Conservation (phyloP, 2,797 vertebrate genomes). For the Tadarida brasiliensis region DNA sequence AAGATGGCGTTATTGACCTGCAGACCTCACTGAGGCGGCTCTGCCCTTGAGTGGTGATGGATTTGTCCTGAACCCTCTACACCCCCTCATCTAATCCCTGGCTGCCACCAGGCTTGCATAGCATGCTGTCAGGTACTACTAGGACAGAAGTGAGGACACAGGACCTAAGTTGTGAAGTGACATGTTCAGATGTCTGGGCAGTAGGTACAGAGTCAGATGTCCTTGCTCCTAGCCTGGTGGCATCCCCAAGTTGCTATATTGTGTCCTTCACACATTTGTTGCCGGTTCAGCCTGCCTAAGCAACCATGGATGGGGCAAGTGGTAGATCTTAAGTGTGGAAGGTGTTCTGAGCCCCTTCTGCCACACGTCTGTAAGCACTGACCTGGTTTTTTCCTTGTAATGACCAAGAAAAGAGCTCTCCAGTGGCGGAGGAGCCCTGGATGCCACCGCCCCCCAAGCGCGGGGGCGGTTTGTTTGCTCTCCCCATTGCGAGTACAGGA, state of each 20-base stretch:
- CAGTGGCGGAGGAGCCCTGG: rapidly evolving
- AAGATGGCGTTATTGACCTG: not conserved
- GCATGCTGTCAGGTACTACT: rapidly evolving
- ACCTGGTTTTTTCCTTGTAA: rapidly evolving
- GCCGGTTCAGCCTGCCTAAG: rapidly evolving
- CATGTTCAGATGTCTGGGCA: rapidly evolving
- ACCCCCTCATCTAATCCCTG: rapidly evolving
- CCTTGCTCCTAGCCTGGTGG: not conserved
- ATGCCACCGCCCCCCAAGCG: rapidly evolving
- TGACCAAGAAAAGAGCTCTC: too few relatives aligned
- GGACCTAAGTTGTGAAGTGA: not conserved
- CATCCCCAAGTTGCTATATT: rapidly evolving
- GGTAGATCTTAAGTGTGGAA: too few relatives aligned
- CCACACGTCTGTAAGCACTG: rapidly evolving
- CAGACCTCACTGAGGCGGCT: rapidly evolving
- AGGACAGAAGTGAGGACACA: rapidly evolving
- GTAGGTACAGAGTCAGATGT: rapidly evolving
- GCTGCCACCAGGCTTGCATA: rapidly evolving
- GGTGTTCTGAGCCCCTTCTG: too few relatives aligned
- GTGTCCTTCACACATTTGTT: rapidly evolving
- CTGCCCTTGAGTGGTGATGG: rapidly evolving
- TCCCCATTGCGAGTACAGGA: rapidly evolving
- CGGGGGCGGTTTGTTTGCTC: rapidly evolving
- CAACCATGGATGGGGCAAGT: rapidly evolving
- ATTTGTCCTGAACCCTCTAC: not conserved